These are phyloP conservation scores for Bettongia penicillata DNA, from an alignment of 2,113 vertebrate genomes.

Conservation along the genomic window DNA sequence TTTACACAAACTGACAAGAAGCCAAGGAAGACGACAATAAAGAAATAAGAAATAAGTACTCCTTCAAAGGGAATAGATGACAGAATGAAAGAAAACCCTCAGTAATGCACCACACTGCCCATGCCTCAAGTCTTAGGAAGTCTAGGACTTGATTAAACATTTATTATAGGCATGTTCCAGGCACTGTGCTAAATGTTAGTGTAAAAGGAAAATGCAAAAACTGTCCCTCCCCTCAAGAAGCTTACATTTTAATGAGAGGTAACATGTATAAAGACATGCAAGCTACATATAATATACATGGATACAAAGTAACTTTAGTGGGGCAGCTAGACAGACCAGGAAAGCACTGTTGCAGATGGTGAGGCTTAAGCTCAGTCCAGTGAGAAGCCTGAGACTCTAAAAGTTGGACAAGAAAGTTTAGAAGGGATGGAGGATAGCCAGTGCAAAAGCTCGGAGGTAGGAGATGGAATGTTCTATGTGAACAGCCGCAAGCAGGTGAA, in stretches of 20 bases:
- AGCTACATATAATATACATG: background rate
- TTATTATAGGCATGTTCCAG: background rate
- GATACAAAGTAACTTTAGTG: background rate
- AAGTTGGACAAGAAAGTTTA: background rate
- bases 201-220: background rate
- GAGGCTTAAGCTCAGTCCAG: background rate
- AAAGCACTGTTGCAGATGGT: background rate
- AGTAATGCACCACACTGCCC: background rate
- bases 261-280: background rate
- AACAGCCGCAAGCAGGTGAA: background rate
- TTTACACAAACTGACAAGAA: conserved; percentile 33
- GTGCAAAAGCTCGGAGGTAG: background rate
- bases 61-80: background rate
- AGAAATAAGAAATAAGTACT: background rate
- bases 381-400: background rate
- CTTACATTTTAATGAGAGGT: background rate
- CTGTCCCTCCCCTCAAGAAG: background rate
- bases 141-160: background rate
- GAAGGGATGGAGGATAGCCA: background rate
- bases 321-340: background rate
- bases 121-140: background rate
- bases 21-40: conserved; percentile 11
- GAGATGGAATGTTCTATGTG: background rate
- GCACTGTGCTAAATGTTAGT: background rate
- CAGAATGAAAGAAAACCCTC: conserved; percentile 29